Percentiles rank a stretch among this genome's conserved stretches.
Evolutionary conservation across 2,888 invertebrate genomes (phyloP).

Genomic region (Eupithecia centaureata): DNA sequence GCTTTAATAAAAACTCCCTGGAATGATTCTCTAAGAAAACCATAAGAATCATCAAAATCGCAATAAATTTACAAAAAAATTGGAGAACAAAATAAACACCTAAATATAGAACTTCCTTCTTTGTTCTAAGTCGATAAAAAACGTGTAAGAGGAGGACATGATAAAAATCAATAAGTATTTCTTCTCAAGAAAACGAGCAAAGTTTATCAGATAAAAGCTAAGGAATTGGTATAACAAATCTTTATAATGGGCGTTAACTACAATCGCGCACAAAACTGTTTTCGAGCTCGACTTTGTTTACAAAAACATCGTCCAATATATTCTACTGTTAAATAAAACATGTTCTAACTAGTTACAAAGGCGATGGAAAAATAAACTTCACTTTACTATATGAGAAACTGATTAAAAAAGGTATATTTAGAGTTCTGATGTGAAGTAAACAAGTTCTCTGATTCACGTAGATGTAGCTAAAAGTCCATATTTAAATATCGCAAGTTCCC

Average conservation of each 20-base stretch:
- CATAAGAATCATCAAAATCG: too few relatives aligned
- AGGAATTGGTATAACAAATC: conserved; percentile 39
- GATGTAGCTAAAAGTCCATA: too few relatives aligned
- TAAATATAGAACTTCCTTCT: too few relatives aligned
- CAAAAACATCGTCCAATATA: conserved; percentile 14
- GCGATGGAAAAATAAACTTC: conserved; percentile 11
- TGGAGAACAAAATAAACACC: too few relatives aligned
- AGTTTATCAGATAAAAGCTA: conserved; percentile 31
- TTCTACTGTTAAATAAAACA: conserved; percentile 16
- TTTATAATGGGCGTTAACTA: conserved; percentile 33
- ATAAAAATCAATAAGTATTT: conserved; percentile 11
- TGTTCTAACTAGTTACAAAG: neutral
- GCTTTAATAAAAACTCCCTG: too few relatives aligned
- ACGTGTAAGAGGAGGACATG: neutral
- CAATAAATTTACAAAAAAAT: too few relatives aligned
- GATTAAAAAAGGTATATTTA: neutral
- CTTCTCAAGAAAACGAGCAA: conserved; percentile 21
- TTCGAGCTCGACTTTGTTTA: conserved; percentile 14
- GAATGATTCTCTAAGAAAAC: too few relatives aligned
- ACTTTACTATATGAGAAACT: conserved; percentile 1
- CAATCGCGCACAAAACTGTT: conserved; percentile 29
- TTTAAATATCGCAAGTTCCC: too few relatives aligned
- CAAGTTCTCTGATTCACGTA: neutral
- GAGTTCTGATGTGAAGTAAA: neutral
- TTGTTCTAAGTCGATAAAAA: too few relatives aligned